Conservation (phyloP, 2,113 vertebrate species). For the Saccopteryx leptura region DNA sequence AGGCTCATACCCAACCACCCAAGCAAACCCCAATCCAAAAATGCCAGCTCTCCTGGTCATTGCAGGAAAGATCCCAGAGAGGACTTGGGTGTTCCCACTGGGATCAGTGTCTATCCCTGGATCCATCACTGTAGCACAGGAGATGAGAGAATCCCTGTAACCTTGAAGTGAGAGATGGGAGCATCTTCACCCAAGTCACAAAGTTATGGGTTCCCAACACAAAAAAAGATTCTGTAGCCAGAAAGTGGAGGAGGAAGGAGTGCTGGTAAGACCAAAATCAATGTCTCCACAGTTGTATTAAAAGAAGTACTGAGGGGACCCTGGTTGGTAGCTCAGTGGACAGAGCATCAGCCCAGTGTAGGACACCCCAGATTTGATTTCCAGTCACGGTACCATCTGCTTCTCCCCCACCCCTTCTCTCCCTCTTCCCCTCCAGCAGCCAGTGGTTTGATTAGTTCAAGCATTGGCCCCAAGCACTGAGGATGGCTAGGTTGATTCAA, state of each 20-base stretch:
- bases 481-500: too few relatives aligned
- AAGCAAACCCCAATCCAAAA: not conserved
- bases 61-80: not conserved
- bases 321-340: too few relatives aligned
- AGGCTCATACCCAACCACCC: not conserved
- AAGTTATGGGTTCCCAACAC: not conserved
- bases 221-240: not conserved
- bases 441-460: too few relatives aligned
- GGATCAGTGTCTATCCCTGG: not conserved
- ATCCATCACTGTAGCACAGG: not conserved
- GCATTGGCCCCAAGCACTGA: too few relatives aligned
- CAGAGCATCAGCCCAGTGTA: too few relatives aligned
- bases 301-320: not conserved
- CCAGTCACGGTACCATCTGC: too few relatives aligned
- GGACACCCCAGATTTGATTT: too few relatives aligned
- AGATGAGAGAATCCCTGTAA: not conserved
- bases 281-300: not conserved
- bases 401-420: too few relatives aligned
- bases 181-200: not conserved
- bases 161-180: not conserved
- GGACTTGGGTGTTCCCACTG: not conserved
- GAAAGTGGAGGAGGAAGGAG: not conserved
- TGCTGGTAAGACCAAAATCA: not conserved
- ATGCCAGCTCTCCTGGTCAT: not conserved
- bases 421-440: too few relatives aligned